A percentile compares a stretch with the other conserved stretches of the same genome.
Evolutionary conservation across 2,888 invertebrate genomes (phyloP).

Genomic region (Andrena marginata): DNA sequence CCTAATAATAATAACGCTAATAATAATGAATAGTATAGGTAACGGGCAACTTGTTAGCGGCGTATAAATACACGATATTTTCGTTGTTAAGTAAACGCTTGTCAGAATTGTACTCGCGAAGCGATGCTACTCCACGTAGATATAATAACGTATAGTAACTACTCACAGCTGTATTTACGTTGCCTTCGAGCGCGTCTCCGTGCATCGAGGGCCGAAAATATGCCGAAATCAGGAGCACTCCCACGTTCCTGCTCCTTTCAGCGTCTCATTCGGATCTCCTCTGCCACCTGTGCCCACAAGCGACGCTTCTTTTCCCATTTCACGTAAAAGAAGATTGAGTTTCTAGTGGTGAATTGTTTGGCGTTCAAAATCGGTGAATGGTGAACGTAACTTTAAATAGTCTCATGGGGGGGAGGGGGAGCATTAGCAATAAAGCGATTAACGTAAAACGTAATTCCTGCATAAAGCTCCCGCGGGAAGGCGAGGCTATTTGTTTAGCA

Average conservation of each 20-base stretch:
- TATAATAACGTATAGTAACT: conserved; percentile 50
- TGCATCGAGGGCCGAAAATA: conserved; percentile 1
- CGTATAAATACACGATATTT: conserved; percentile 65
- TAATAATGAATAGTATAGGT: conserved; percentile 21
- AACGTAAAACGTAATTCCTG: neutral
- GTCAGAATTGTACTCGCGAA: conserved; percentile 75
- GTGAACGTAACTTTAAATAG: neutral
- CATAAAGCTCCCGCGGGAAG: neutral
- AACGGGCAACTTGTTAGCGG: conserved; percentile 67
- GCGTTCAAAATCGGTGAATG: neutral
- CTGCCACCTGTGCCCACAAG: neutral
- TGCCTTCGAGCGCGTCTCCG: conserved; percentile 72
- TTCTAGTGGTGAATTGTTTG: neutral
- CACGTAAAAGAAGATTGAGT: neutral
- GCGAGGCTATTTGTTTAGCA: neutral
- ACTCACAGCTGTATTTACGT: conserved; percentile 68
- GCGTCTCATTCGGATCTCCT: neutral
- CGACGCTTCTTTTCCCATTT: neutral
- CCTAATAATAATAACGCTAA: conserved; percentile 75
- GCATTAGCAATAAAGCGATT: neutral
- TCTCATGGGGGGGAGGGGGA: neutral
- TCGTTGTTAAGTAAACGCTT: conserved; percentile 77
- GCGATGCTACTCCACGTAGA: conserved; percentile 71
- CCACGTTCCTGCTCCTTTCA: neutral
- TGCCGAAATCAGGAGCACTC: neutral